These are phyloP conservation scores for Drosophila sturtevanti DNA, from an alignment of 1,140 invertebrate species.

Conservation along the genomic window DNA sequence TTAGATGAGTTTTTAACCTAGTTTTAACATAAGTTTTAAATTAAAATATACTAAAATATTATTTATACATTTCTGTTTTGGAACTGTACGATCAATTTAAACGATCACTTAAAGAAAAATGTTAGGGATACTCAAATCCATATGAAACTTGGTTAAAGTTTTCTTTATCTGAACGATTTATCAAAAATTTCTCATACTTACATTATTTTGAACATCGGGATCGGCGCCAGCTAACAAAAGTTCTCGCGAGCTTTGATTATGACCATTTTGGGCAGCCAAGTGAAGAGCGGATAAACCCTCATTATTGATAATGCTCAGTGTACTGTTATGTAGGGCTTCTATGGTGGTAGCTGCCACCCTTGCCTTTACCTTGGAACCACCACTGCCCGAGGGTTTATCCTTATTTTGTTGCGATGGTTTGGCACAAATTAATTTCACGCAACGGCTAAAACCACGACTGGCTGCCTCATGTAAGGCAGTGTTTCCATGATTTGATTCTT, in stretches of 20 bases:
- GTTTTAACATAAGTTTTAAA: too few species aligned
- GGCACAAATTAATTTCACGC: slow-evolving; percentile 89
- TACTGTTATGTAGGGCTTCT: slow-evolving; percentile 87
- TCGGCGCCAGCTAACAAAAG: slow-evolving; percentile 93
- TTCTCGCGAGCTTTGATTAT: slow-evolving; percentile 96
- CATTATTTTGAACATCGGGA: slow-evolving; percentile 95
- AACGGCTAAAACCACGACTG: slow-evolving; percentile 96
- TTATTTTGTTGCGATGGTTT: slow-evolving; percentile 15
- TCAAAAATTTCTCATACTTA: slow-evolving; percentile 83
- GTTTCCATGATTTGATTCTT: slow-evolving; percentile 90
- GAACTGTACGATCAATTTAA: too few species aligned
- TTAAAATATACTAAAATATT: too few species aligned
- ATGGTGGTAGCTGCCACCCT: slow-evolving; percentile 47
- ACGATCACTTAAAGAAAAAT: not conserved
- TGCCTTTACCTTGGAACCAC: slow-evolving; percentile 35
- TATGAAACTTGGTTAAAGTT: not conserved
- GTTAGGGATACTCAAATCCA: not conserved
- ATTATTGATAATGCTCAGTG: slow-evolving; percentile 90
- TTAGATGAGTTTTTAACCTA: too few species aligned
- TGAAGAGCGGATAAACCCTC: slow-evolving; percentile 97
- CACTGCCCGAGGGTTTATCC: slow-evolving; percentile 14
- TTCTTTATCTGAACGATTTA: not conserved
- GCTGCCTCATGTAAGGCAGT: slow-evolving; percentile 96
- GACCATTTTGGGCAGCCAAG: slow-evolving; percentile 96
- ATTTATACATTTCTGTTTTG: not conserved